Base-by-base conservation (phyloP, 2,797 vertebrate species). In the Anguilla anguilla region DNA sequence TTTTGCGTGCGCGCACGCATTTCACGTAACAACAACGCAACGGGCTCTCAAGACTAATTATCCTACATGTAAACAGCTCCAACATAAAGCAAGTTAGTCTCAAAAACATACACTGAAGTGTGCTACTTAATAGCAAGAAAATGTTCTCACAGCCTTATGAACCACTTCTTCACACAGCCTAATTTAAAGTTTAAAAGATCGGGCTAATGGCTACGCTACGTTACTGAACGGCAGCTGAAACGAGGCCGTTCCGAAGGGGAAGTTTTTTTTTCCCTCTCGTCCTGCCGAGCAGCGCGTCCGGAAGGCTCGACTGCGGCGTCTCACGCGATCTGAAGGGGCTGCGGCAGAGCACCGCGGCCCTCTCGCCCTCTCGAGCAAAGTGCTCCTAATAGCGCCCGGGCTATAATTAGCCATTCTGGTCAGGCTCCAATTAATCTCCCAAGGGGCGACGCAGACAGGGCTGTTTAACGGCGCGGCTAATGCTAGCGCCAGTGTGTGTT, bases 401-500 rank as follows among this genome's bases (percentile, higher is more conserved):
- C 46, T 81, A 81, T 46, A 81, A 81, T 81, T 81, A 81, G 77
- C 77, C 77, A 81, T 46, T 81, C 77, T 46, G 25, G 39, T 81
- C 77, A 81, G 77, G 77, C 77, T 81, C 39, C 77, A 81, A 81
- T 81, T 81, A 81, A 81, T 43, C 77, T 81, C 77, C 39, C 39
- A 25, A 46, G 22, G 77, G 77, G 77, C 46, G 46, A 22, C 4
- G 7, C 77, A 22, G 39, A 81, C 77, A 7, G 39, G 9, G 39
- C 10, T 17, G 35, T 81, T 74, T 46, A 79, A 81, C 46, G 77
- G 39, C 25, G 77, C 35, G 15, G 39, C 77, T 81, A 81, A 43
- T 43, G 77, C 39, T 43, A 43, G 39, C 43, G 35, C 39, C 17
- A 28, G 39, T 81, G 77, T 1, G 13, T 28, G 3, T 22, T 43